Conservation (phyloP, 2,797 vertebrate species). For the Otus scops region DNA sequence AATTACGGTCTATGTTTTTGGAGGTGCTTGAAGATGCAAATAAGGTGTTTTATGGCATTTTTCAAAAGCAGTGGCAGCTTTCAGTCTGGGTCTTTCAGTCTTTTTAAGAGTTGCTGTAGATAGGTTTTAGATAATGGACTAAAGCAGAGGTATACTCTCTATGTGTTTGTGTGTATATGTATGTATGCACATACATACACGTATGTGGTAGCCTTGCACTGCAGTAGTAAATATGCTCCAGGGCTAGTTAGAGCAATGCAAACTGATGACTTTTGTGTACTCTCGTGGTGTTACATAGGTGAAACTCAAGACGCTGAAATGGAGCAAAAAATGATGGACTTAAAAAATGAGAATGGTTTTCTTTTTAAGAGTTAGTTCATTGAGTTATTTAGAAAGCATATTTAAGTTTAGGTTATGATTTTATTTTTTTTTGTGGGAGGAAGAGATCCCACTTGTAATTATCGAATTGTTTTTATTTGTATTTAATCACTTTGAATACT, state of each 20-base stretch:
- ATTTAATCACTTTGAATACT: background rate
- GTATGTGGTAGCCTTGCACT: background rate
- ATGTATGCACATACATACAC: accelerated
- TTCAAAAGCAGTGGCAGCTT: background rate
- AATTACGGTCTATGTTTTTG: background rate
- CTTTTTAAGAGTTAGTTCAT: background rate
- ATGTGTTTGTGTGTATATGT: background rate
- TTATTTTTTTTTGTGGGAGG: background rate
- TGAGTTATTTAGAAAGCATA: background rate
- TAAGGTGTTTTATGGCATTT: background rate
- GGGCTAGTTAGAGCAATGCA: background rate
- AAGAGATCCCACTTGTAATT: background rate
- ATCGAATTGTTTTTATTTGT: background rate
- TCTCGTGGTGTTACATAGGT: background rate
- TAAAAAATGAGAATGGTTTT: background rate
- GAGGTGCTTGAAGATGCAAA: background rate
- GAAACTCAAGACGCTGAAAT: background rate
- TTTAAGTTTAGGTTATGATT: background rate
- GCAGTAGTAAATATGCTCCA: background rate
- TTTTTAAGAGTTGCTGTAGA: background rate
- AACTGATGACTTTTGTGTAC: background rate
- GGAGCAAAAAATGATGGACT: background rate
- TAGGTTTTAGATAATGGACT: background rate
- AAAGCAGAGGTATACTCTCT: background rate
- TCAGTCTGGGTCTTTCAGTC: background rate